phyloP scores from a whole-genome alignment of 2,797 vertebrate species.

The Notolabrus celidotus region DNA sequence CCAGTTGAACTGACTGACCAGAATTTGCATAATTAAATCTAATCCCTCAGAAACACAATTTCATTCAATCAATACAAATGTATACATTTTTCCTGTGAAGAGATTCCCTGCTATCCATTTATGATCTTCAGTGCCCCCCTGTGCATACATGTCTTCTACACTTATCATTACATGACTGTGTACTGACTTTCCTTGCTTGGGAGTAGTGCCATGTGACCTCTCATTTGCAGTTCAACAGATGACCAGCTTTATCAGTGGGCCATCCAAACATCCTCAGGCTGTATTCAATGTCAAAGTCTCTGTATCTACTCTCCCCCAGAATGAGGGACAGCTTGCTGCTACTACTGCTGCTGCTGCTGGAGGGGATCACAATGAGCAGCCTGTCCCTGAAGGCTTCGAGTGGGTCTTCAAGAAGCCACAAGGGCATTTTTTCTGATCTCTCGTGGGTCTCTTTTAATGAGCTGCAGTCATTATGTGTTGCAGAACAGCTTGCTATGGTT shows the following conservation, averaged over 20 bases:
- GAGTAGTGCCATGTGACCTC: slow-evolving; percentile 58
- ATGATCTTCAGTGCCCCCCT: slow-evolving; percentile 2
- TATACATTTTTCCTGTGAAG: too few relatives aligned
- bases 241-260: slow-evolving; percentile 71
- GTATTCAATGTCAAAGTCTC: slow-evolving; percentile 78
- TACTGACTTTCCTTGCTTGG: slow-evolving; percentile 21
- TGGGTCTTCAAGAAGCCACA: slow-evolving; percentile 55
- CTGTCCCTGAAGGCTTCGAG: slow-evolving; percentile 52
- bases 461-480: slow-evolving; percentile 33
- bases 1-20: too few relatives aligned
- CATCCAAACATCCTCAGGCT: slow-evolving; percentile 74
- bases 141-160: background rate
- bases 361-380: slow-evolving; percentile 60
- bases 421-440: slow-evolving; percentile 59
- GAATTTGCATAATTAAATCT: too few relatives aligned
- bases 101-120: background rate
- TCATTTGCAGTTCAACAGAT: slow-evolving; percentile 61
- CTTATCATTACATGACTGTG: slow-evolving; percentile 6
- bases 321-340: slow-evolving; percentile 69
- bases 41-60: too few relatives aligned
- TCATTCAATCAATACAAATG: too few relatives aligned
- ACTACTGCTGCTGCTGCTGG: slow-evolving; percentile 52
- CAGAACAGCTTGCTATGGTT: slow-evolving; percentile 4
- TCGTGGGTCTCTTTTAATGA: slow-evolving; percentile 54
- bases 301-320: slow-evolving; percentile 62